Conservation (phyloP, 2,888 invertebrate species). For the Malacosoma neustria region DNA sequence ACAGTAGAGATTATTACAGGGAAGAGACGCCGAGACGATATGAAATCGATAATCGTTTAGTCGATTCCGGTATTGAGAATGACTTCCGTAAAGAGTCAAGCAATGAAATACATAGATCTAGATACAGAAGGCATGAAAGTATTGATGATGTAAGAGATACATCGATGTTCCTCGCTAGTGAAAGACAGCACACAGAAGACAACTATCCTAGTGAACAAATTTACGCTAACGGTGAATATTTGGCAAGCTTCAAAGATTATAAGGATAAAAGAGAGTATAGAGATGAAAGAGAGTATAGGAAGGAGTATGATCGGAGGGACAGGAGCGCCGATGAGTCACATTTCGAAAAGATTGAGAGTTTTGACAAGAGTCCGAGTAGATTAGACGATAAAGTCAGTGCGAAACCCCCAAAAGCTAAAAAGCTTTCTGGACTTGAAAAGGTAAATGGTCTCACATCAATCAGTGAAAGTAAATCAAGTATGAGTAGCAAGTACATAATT, state of each 20-base stretch:
- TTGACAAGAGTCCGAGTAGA: slow-evolving; percentile 63
- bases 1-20: slow-evolving; percentile 65
- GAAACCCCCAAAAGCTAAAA: slow-evolving; percentile 78
- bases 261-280: slow-evolving; percentile 45
- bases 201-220: slow-evolving; percentile 68
- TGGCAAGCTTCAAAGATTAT: slow-evolving; percentile 45
- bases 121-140: slow-evolving; percentile 68
- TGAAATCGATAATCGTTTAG: slow-evolving; percentile 77
- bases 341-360: slow-evolving; percentile 77
- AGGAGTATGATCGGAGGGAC: slow-evolving; percentile 53
- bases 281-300: slow-evolving; percentile 31
- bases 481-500: too few relatives aligned
- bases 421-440: slow-evolving; percentile 82
- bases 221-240: slow-evolving; percentile 59
- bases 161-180: slow-evolving; percentile 81
- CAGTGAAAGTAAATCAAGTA: too few relatives aligned
- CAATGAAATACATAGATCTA: slow-evolving; percentile 58
- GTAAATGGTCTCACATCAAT: too few relatives aligned
- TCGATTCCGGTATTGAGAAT: slow-evolving; percentile 88
- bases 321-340: slow-evolving; percentile 79
- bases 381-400: slow-evolving; percentile 69
- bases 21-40: slow-evolving; percentile 58
- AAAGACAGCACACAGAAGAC: slow-evolving; percentile 82
- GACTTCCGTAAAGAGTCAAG: slow-evolving; percentile 84
- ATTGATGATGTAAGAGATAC: slow-evolving; percentile 82